These are phyloP conservation scores for Mylabris sibirica DNA, from an alignment of 2,888 invertebrate species.

Conservation along the genomic window DNA sequence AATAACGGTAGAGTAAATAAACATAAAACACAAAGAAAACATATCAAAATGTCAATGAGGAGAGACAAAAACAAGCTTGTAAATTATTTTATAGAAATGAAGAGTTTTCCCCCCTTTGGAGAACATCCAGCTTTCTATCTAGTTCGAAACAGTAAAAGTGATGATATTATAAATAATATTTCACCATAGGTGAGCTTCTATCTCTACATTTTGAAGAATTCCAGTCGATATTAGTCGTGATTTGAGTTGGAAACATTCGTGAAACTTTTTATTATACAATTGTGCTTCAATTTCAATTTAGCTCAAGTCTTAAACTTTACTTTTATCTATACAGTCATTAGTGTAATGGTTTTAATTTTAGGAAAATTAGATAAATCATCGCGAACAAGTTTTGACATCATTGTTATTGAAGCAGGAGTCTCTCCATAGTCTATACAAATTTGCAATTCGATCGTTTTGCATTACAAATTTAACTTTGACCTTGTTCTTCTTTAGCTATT, in stretches of 20 bases:
- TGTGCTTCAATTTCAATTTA: too few species aligned
- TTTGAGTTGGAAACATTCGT: background rate
- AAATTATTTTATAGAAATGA: background rate
- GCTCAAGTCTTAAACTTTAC: too few species aligned
- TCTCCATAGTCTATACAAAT: background rate
- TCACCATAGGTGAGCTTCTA: background rate
- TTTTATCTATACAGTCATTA: background rate
- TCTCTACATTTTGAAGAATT: background rate
- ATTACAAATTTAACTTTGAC: slow-evolving; percentile 24
- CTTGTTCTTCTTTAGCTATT: slow-evolving; percentile 19
- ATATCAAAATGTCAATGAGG: background rate
- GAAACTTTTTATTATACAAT: background rate
- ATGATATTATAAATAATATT: background rate
- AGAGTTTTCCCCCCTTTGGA: background rate
- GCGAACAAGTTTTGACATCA: slow-evolving; percentile 16
- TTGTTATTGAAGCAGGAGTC: slow-evolving; percentile 18
- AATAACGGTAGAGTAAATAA: background rate
- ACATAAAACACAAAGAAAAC: background rate
- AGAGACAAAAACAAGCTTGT: background rate
- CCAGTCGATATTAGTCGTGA: background rate
- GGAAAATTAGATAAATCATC: background rate
- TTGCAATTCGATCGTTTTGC: slow-evolving; percentile 22
- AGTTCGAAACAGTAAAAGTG: background rate
- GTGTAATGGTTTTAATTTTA: background rate
- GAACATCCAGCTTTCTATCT: too few species aligned